Evolutionary conservation across 30 jellyfish, hydroid and myxozoan genomes (phyloP).

Genomic region (Rhopilema esculentum): DNA sequence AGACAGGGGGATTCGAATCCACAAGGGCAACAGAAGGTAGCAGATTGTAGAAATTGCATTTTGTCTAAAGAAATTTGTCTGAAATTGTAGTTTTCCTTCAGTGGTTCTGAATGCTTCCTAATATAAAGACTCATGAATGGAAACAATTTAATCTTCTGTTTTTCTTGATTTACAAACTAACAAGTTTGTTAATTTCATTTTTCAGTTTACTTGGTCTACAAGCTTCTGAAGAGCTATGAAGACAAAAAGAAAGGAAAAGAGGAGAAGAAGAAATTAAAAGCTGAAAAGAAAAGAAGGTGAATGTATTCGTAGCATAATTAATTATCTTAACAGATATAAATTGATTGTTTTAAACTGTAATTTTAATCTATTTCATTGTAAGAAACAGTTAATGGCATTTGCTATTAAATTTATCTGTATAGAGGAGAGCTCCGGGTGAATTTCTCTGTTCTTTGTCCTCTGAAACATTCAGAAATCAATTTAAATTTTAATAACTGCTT

Average conservation of each 20-base stretch:
- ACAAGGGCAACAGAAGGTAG: no score
- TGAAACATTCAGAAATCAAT: no score
- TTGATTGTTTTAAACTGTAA: background rate
- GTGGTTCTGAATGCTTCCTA: no score
- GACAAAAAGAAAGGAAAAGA: slow-evolving; percentile 62
- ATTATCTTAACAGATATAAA: background rate
- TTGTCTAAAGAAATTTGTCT: no score
- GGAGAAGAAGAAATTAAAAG: slow-evolving; percentile 56
- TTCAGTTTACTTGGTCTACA: slow-evolving; percentile 53
- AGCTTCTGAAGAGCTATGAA: slow-evolving; percentile 59
- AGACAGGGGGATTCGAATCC: no score
- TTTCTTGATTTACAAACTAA: no score
- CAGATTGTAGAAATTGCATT: no score
- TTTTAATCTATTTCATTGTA: background rate
- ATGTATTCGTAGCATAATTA: background rate
- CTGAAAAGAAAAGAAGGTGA: slow-evolving; percentile 64
- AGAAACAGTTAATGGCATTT: background rate
- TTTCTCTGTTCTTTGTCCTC: background rate
- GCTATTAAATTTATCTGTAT: background rate
- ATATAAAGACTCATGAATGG: no score
- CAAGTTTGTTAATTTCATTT: background rate
- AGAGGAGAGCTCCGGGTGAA: no score
- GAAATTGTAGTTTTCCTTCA: no score
- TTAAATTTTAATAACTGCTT: no score
- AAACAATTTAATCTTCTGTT: no score